Conservation (phyloP, 2,113 vertebrate species). For the Zosterops pallidus region DNA sequence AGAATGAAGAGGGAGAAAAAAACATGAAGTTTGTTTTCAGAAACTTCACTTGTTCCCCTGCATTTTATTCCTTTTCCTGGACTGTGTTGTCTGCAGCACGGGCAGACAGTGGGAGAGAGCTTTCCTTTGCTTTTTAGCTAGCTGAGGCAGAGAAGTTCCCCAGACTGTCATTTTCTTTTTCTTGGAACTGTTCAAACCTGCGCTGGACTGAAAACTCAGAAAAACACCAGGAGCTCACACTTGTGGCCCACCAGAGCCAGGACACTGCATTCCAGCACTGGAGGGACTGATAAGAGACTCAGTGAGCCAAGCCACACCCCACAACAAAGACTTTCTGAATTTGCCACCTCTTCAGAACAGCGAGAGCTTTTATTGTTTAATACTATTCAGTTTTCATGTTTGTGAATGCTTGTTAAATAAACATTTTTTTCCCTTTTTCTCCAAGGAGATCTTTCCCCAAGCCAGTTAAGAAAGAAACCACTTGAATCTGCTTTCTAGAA, state of each 20-base stretch:
- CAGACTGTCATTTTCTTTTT: neutral
- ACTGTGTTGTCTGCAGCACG: neutral
- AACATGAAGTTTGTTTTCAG: neutral
- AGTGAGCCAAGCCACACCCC: neutral
- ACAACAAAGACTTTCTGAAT: neutral
- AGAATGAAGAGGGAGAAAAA: neutral
- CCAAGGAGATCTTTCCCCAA: neutral
- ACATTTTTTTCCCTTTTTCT: neutral
- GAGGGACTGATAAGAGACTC: neutral
- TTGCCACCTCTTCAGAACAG: neutral
- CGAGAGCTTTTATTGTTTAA: neutral
- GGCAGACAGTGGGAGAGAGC: neutral
- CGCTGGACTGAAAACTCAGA: neutral
- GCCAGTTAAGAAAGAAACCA: neutral
- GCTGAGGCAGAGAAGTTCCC: neutral
- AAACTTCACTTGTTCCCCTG: neutral
- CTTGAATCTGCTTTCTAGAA: neutral
- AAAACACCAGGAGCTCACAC: neutral
- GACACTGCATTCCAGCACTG: neutral
- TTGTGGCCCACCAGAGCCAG: neutral
- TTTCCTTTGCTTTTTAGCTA: neutral
- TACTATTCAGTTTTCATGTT: neutral
- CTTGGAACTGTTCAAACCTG: neutral
- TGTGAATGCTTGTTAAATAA: neutral
- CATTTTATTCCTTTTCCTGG: neutral